Evolutionary conservation across 2,888 invertebrate species (phyloP).

Genomic region (Tachina fera): DNA sequence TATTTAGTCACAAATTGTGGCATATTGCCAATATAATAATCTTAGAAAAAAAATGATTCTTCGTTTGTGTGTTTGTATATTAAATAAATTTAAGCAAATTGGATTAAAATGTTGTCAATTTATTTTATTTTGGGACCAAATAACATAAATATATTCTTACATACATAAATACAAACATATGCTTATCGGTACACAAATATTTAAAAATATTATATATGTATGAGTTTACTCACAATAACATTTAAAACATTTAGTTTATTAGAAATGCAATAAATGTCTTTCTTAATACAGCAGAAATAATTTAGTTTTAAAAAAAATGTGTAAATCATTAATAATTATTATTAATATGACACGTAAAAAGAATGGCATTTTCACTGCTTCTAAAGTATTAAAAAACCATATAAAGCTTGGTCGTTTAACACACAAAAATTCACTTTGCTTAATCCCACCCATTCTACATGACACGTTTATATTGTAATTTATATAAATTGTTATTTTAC

Average conservation of each 20-base stretch:
- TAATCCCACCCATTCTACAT: too few species aligned
- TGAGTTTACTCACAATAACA: neutral
- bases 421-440: too few species aligned
- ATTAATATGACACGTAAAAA: too few species aligned
- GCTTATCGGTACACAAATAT: neutral
- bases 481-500: too few species aligned
- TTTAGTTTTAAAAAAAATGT: neutral
- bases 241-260: neutral
- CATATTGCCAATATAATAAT: constrained; percentile 49
- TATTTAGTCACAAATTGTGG: constrained; percentile 43
- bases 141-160: too few species aligned
- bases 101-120: constrained; percentile 27
- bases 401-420: too few species aligned
- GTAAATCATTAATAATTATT: neutral
- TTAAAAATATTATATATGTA: constrained; percentile 6
- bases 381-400: too few species aligned
- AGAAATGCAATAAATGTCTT: neutral
- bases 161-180: neutral
- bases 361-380: too few species aligned
- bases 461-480: too few species aligned
- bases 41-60: neutral
- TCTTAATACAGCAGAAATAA: neutral
- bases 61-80: neutral
- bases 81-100: constrained; percentile 26
- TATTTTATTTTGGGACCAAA: neutral